These are phyloP conservation scores for Mesocricetus auratus DNA, from an alignment of 2,113 vertebrate genomes.

Conservation along the genomic window DNA sequence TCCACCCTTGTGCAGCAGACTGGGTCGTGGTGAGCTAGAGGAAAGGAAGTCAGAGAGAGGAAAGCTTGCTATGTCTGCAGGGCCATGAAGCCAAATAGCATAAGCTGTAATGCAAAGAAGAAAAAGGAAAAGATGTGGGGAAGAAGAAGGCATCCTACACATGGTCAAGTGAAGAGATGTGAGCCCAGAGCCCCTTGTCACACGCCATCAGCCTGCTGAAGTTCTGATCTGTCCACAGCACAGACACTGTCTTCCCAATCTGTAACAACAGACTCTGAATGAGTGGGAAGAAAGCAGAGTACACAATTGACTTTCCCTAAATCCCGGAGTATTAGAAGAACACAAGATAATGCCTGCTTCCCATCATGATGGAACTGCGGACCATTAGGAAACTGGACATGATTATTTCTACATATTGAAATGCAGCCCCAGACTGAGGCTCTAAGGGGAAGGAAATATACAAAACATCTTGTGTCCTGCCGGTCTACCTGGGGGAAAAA, in stretches of 20 bases:
- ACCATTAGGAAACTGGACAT: background rate
- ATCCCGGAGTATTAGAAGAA: background rate
- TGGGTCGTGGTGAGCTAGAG: background rate
- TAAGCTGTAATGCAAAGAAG: background rate
- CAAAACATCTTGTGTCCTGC: background rate
- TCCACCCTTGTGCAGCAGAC: background rate
- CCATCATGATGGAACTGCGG: no score
- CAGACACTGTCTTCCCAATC: background rate
- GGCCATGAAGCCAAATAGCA: background rate
- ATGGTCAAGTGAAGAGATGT: background rate
- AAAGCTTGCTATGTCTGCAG: background rate
- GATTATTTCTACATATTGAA: background rate
- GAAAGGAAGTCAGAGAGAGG: slow-evolving; percentile 2
- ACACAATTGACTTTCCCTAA: background rate
- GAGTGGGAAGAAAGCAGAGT: background rate
- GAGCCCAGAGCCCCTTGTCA: background rate
- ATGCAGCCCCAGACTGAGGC: background rate
- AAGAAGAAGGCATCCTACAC: background rate
- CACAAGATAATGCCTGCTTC: background rate
- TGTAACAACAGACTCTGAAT: background rate
- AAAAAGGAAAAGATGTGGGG: background rate
- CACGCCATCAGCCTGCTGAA: background rate
- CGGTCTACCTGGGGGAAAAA: background rate
- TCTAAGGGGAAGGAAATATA: background rate
- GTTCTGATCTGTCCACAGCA: background rate